These are phyloP conservation scores for Dolichoris vasculosae DNA, from an alignment of 1,140 invertebrate species.

Conservation along the genomic window DNA sequence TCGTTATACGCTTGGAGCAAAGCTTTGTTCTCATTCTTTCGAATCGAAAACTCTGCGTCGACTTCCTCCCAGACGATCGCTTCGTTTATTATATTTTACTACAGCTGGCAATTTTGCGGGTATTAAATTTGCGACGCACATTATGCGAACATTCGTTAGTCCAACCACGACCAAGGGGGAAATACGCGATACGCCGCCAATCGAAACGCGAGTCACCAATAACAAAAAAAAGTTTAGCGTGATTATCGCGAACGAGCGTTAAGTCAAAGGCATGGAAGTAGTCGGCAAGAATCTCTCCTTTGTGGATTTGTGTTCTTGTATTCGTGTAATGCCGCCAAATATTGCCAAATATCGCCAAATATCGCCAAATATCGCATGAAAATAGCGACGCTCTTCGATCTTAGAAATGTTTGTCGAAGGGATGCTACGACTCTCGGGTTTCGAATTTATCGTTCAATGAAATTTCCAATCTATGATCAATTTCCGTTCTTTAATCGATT, in stretches of 20 bases:
- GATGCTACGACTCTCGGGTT: too few species aligned
- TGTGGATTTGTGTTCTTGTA: too few species aligned
- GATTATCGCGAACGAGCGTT: conserved; percentile 28
- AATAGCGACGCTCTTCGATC: neutral
- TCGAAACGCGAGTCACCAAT: neutral
- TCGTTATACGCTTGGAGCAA: too few species aligned
- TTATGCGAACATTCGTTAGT: neutral
- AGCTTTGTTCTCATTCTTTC: too few species aligned
- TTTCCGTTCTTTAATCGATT: neutral
- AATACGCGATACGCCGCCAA: neutral
- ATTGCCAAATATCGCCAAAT: too few species aligned
- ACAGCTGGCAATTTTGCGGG: neutral
- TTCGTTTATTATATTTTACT: neutral
- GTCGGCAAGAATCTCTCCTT: neutral
- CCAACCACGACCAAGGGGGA: neutral
- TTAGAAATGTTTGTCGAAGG: neutral
- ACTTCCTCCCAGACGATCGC: neutral
- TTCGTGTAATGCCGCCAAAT: too few species aligned
- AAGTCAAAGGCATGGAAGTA: neutral
- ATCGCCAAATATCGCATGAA: too few species aligned
- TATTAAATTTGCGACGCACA: conserved; percentile 2
- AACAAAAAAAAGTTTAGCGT: neutral
- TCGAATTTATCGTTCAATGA: neutral
- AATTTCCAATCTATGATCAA: neutral
- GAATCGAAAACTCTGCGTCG: neutral